These are phyloP conservation scores for Cheirogaleus major DNA, from an alignment of 2,797 vertebrate species.

Conservation along the genomic window DNA sequence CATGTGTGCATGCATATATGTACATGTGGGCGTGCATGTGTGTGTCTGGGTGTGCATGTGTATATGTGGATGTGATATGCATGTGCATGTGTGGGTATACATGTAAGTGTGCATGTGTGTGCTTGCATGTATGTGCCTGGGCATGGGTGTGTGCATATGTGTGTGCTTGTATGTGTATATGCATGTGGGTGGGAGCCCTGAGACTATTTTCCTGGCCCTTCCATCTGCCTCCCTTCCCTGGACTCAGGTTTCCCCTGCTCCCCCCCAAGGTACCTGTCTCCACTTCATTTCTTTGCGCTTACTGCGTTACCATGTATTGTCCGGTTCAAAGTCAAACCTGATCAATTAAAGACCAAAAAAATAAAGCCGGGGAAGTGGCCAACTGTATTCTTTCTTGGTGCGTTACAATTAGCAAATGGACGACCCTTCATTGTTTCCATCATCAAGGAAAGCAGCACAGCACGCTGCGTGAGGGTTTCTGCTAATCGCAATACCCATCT, in stretches of 20 bases:
- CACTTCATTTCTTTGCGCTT: conserved; percentile 44
- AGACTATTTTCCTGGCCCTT: not conserved
- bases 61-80: not conserved
- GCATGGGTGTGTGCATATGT: not conserved
- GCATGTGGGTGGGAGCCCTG: not conserved
- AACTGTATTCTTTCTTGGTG: not conserved
- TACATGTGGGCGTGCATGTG: too few relatives aligned
- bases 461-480: conserved; percentile 37
- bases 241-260: not conserved
- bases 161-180: too few relatives aligned
- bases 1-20: too few relatives aligned
- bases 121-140: accelerated
- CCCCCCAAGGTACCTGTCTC: conserved; percentile 17
- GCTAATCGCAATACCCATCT: conserved; percentile 83
- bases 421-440: conserved; percentile 26
- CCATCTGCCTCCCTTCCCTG: not conserved
- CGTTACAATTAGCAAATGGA: conserved; percentile 63
- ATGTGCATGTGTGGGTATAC: not conserved
- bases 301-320: conserved; percentile 68
- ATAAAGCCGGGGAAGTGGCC: not conserved
- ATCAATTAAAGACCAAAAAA: conserved; percentile 47
- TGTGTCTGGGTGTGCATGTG: not conserved
- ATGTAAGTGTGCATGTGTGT: not conserved
- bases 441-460: conserved; percentile 37
- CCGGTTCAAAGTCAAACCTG: conserved; percentile 73